phyloP scores from a whole-genome alignment of 1,140 invertebrate genomes.

The Coelopa frigida region DNA sequence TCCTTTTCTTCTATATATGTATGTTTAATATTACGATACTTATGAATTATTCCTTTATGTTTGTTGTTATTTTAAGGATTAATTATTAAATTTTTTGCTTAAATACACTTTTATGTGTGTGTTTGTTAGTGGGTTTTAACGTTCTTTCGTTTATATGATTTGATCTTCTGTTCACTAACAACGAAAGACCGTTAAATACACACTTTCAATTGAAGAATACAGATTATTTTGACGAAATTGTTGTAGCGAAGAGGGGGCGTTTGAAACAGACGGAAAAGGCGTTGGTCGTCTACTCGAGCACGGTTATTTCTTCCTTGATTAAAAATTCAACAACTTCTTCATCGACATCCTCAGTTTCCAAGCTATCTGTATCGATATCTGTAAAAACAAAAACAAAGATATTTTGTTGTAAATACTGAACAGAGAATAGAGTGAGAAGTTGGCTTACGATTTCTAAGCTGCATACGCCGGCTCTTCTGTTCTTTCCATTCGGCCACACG shows the following conservation, averaged over 20 bases:
- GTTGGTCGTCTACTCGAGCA: conserved; percentile 51
- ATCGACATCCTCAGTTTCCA: conserved; percentile 81
- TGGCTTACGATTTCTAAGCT: conserved; percentile 77
- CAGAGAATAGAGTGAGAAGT: not conserved
- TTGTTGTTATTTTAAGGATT: conserved; percentile 3
- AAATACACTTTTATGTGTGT: conserved; percentile 19
- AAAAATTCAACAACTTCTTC: conserved; percentile 97
- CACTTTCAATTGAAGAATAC: not conserved
- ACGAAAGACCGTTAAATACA: no score
- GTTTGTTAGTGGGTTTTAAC: not conserved
- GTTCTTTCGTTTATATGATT: not conserved
- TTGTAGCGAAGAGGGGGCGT: conserved; percentile 12
- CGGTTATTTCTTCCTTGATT: conserved; percentile 87
- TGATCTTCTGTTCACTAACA: not conserved
- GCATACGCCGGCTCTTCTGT: conserved; percentile 70
- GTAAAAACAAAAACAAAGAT: conserved; percentile 39
- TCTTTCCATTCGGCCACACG: conserved; percentile 67
- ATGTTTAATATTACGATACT: no score
- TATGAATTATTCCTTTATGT: no score
- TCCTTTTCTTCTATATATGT: no score
- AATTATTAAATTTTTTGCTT: conserved; percentile 7
- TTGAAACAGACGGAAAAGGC: not conserved
- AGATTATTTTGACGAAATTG: not conserved
- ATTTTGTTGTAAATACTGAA: not conserved
- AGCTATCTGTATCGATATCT: conserved; percentile 89